phyloP scores from a whole-genome alignment of 1,140 invertebrate species.

The Nephila pilipes region DNA sequence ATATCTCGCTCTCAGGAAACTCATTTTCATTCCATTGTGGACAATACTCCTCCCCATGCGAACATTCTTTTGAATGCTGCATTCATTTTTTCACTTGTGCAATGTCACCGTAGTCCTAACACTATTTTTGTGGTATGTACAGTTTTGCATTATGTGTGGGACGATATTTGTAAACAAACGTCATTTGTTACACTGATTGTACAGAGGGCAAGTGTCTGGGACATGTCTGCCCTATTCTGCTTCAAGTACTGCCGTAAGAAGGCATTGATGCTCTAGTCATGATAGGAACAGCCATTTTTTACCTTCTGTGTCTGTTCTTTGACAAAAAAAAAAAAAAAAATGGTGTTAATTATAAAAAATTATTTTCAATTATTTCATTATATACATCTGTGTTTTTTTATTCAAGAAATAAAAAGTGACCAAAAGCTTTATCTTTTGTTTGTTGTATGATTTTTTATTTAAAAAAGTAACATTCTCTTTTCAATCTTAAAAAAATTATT shows the following conservation, averaged over 20 bases:
- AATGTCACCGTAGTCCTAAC: conserved; percentile 73
- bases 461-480: no score
- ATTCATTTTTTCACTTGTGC: conserved; percentile 54
- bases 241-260: conserved; percentile 20
- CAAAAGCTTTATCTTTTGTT: conserved; percentile 55
- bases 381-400: conserved; percentile 69
- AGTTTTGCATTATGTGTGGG: conserved; percentile 71
- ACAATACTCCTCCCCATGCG: background rate
- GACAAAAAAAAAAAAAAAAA: conserved; percentile 42
- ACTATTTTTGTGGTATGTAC: conserved; percentile 76
- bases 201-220: conserved; percentile 6
- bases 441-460: conserved; percentile 12
- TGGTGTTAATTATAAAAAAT: conserved; percentile 73
- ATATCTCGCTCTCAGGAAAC: conserved; percentile 45
- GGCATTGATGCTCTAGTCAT: conserved; percentile 69
- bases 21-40: conserved; percentile 8
- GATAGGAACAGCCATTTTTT: conserved; percentile 72
- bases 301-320: conserved; percentile 66
- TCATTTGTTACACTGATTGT: conserved; percentile 37
- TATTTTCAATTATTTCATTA: conserved; percentile 75
- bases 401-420: conserved; percentile 69
- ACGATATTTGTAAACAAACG: conserved; percentile 62
- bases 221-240: background rate
- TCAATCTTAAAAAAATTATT: no score
- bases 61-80: conserved; percentile 13